Evolutionary conservation across 2,888 invertebrate species (phyloP).

Genomic region (Synergus laeviventris): DNA sequence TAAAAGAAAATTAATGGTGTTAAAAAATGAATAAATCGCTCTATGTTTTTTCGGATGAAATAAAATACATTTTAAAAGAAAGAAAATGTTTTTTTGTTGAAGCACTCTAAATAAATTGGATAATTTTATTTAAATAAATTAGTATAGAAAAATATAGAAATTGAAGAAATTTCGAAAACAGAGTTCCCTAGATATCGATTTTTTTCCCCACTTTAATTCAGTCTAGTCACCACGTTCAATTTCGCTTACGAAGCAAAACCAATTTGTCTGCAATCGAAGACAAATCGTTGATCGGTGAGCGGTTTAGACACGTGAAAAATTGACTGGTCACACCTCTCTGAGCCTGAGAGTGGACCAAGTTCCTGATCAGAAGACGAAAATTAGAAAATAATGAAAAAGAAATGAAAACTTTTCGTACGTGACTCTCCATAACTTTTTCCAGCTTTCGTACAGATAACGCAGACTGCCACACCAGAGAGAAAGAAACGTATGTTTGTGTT

Average conservation of each 20-base stretch:
- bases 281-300: slow-evolving; percentile 42
- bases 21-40: neutral
- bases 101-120: neutral
- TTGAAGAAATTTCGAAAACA: neutral
- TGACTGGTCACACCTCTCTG: neutral
- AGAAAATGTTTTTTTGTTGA: no score
- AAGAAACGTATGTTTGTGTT: slow-evolving; percentile 6
- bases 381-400: neutral
- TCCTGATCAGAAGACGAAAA: neutral
- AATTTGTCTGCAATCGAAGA: slow-evolving; percentile 48
- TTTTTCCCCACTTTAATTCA: neutral
- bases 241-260: slow-evolving; percentile 39
- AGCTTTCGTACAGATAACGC: neutral
- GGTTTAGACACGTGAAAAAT: slow-evolving; percentile 20
- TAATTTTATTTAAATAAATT: neutral
- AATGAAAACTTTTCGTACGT: slow-evolving; percentile 26
- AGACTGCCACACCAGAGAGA: neutral
- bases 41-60: neutral
- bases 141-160: neutral
- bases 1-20: neutral
- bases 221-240: slow-evolving; percentile 32
- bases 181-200: slow-evolving; percentile 12
- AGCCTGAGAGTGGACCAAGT: neutral
- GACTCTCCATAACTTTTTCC: slow-evolving; percentile 16
- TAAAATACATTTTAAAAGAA: neutral